Evolutionary conservation across 2,888 invertebrate genomes (phyloP).

Genomic region (Strigamia crassipes): DNA sequence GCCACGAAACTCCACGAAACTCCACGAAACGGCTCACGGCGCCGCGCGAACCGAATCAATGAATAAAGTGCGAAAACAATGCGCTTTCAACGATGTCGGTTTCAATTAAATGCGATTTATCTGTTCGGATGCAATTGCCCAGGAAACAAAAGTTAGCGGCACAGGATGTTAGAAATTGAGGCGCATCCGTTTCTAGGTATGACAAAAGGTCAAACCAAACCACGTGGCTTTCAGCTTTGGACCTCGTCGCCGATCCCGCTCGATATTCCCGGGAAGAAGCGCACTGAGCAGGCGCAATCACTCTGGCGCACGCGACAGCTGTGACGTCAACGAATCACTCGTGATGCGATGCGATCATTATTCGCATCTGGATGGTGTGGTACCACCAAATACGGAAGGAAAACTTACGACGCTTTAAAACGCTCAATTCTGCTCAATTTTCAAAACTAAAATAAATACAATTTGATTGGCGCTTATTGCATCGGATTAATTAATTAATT

Average conservation of each 20-base stretch:
- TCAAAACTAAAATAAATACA: too few relatives aligned
- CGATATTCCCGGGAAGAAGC: slow-evolving; percentile 46
- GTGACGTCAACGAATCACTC: neutral
- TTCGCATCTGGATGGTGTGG: neutral
- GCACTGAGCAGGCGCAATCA: slow-evolving; percentile 32
- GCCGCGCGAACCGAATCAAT: neutral
- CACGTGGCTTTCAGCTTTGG: slow-evolving; percentile 18
- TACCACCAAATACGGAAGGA: neutral
- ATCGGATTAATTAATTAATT: too few relatives aligned
- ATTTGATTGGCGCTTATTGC: too few relatives aligned
- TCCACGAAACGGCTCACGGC: neutral
- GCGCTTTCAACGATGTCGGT: neutral
- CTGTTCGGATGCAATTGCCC: neutral
- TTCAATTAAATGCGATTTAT: slow-evolving; percentile 7
- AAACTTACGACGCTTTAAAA: too few relatives aligned
- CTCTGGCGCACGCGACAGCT: slow-evolving; percentile 28
- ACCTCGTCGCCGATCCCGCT: slow-evolving; percentile 29
- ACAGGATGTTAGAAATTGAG: slow-evolving; percentile 32
- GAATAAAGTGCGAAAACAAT: neutral
- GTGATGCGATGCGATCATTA: neutral
- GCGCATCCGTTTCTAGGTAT: slow-evolving; percentile 4
- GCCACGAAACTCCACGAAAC: too few relatives aligned
- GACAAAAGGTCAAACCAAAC: neutral
- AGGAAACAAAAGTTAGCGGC: neutral
- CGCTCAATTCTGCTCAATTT: too few relatives aligned